Evolutionary conservation across 1,140 invertebrate genomes (phyloP).

Genomic region (Pseudomyrmex dendroicus): DNA sequence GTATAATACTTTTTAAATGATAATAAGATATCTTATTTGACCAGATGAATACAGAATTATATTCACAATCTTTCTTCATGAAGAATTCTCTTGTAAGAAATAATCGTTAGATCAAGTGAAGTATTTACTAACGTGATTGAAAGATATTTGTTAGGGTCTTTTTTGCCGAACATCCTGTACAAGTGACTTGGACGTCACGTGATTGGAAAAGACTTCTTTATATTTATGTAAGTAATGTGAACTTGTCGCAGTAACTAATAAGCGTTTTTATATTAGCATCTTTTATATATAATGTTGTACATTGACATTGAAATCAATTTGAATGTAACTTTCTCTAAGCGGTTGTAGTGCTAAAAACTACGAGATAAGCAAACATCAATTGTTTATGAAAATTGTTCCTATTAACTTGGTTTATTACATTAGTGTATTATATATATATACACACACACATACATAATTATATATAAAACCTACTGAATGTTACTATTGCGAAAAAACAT

Average conservation of each 20-base stretch:
- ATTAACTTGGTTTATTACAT: not conserved
- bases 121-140: constrained; percentile 25
- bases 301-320: constrained; percentile 2
- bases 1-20: constrained; percentile 64
- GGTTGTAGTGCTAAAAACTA: constrained; percentile 30
- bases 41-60: constrained; percentile 17
- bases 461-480: not conserved
- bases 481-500: no score
- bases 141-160: constrained; percentile 72
- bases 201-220: constrained; percentile 52
- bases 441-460: no score
- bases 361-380: not conserved
- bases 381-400: not conserved
- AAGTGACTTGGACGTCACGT: constrained; percentile 72
- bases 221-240: not conserved
- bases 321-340: not conserved
- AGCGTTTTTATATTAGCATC: constrained; percentile 32
- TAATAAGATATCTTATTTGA: constrained; percentile 46
- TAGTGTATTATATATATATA: not conserved
- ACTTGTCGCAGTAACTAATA: constrained; percentile 8
- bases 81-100: constrained; percentile 31
- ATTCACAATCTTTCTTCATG: constrained; percentile 11
- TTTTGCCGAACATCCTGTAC: constrained; percentile 76
- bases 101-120: not conserved
- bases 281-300: constrained; percentile 13